These are phyloP conservation scores for Ephestia elutella DNA, from an alignment of 1,140 invertebrate genomes.

Conservation along the genomic window DNA sequence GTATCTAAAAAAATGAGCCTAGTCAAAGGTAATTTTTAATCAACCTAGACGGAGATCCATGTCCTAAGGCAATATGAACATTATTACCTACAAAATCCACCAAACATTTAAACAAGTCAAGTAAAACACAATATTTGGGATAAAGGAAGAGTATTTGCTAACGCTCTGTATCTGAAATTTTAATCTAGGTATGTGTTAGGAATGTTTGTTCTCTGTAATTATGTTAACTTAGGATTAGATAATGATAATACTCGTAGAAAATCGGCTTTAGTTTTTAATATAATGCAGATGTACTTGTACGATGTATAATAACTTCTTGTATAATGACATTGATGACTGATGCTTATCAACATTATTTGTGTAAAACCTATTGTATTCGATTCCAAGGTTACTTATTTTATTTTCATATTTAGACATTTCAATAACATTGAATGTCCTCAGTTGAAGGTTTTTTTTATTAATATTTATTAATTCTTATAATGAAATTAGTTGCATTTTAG, in stretches of 20 bases:
- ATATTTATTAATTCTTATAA: too few relatives aligned
- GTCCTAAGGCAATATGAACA: too few relatives aligned
- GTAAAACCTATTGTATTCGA: background rate
- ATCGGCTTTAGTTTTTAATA: background rate
- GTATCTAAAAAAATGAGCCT: too few relatives aligned
- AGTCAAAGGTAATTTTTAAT: too few relatives aligned
- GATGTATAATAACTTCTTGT: too few relatives aligned
- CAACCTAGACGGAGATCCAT: too few relatives aligned
- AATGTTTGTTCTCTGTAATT: conserved; percentile 15
- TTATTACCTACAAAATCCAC: too few relatives aligned
- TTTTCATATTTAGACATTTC: background rate
- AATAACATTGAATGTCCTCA: background rate
- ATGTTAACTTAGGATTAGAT: background rate
- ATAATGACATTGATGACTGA: conserved; percentile 1
- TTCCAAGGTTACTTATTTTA: background rate
- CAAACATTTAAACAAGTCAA: background rate
- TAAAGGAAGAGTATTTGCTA: conserved; percentile 16
- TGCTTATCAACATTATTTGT: background rate
- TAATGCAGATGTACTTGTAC: background rate
- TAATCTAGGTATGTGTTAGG: conserved; percentile 22
- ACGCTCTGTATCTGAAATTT: background rate
- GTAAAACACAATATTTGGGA: background rate
- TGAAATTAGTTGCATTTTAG: too few relatives aligned
- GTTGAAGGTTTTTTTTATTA: background rate
- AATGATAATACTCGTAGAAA: background rate